Evolutionary conservation across 2,113 vertebrate genomes (phyloP), one percentile per base, ranked within the genome.

Genomic region (Hypocryptadius cinnamomeus): DNA sequence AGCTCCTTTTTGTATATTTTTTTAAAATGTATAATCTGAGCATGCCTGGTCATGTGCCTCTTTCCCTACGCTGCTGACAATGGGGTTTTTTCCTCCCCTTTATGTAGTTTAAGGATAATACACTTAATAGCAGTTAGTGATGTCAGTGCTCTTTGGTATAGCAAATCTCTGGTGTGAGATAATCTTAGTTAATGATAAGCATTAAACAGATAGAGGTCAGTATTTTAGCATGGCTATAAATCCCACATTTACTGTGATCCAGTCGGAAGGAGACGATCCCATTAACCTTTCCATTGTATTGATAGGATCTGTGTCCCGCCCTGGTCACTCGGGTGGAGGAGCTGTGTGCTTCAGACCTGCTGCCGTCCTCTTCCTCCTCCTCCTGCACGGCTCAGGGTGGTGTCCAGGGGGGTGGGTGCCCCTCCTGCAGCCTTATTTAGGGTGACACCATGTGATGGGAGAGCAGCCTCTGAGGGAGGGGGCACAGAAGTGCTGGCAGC

Each of bases 111-210:
- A 93, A 96, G 97, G 93, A 93, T 94, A 95, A 92, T 90, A 93
- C 88, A 91, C 93, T 97, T 97, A 96, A 95, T 82, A 95, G 96
- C 93, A 92, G 97, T 96, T 93, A 96, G 97, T 91, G 97, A 96
- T 96, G 97, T 96, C 97, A 96, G 86, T 96, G 97, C 95, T 96
- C 96, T 95, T 95, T 95, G 86, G 77, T 97, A 90, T 94, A 80
- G 95, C 96, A 96, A 97, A 96, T 97, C 97, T 97, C 97, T 90
- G 93, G 97, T 89, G 97, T 95, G 95, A 97, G 97, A 97, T 97
- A 95, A 97, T 97, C 97, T 96, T 85, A 87, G 96, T 96, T 97
- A 98, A 98, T 97, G 97, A 97, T 95, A 96, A 97, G 97, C 97
- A 97, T 96, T 96, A 97, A 97, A 92, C 94, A 94, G 96, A 93